These are phyloP conservation scores for Neolamprologus variostigma DNA, from an alignment of 2,113 vertebrate genomes.

Conservation along the genomic window DNA sequence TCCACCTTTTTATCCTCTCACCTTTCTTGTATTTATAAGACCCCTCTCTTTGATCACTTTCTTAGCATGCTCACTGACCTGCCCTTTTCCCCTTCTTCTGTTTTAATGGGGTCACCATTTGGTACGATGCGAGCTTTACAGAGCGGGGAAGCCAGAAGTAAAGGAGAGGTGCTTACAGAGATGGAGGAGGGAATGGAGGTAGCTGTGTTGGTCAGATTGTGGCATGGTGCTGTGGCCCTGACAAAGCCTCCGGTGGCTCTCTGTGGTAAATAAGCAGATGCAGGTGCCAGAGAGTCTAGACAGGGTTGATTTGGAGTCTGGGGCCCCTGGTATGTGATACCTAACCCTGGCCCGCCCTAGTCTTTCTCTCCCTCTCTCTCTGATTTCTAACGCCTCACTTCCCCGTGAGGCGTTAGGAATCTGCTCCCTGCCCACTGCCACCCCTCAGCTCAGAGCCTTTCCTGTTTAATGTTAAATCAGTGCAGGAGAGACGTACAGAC, in stretches of 20 bases:
- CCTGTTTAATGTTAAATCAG: constrained; percentile 85
- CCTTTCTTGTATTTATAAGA: neutral
- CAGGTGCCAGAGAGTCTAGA: constrained; percentile 99
- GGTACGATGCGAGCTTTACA: neutral
- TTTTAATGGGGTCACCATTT: constrained; percentile 31
- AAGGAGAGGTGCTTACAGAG: constrained; percentile 59
- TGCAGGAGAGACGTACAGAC: constrained; percentile 70
- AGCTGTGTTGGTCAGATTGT: constrained; percentile 54
- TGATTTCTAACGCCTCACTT: constrained; percentile 74
- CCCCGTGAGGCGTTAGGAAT: neutral
- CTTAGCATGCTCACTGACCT: neutral
- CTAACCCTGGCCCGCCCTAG: constrained; percentile 73
- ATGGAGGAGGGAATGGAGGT: constrained; percentile 70
- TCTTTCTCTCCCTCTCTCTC: neutral
- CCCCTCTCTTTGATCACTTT: neutral
- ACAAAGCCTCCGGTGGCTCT: constrained; percentile 82
- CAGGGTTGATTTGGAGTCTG: constrained; percentile 87
- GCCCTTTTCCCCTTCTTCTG: neutral
- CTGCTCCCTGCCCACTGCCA: neutral
- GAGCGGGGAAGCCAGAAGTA: neutral
- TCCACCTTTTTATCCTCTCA: neutral
- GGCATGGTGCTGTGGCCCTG: constrained; percentile 34
- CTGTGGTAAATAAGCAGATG: constrained; percentile 94
- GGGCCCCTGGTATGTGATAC: constrained; percentile 95
- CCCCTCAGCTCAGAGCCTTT: constrained; percentile 76